Conservation (phyloP, 2,797 vertebrate species). For the Ataeniobius toweri region DNA sequence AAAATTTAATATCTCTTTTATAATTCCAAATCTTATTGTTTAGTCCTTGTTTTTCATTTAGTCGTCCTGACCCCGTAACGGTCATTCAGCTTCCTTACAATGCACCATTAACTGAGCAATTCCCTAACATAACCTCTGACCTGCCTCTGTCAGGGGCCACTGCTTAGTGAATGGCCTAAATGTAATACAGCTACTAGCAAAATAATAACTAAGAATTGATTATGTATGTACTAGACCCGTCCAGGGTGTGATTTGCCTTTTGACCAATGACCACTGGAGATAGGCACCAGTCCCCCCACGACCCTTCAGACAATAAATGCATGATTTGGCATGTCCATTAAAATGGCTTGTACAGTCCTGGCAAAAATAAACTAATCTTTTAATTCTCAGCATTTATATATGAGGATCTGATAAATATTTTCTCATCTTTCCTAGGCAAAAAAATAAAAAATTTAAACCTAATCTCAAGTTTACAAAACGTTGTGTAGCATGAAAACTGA, state of each 20-base stretch:
- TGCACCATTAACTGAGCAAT: conserved; percentile 51
- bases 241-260: too few relatives aligned
- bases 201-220: conserved; percentile 34
- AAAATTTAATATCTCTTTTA: background rate
- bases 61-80: background rate
- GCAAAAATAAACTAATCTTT: background rate
- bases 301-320: background rate
- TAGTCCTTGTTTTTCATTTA: background rate
- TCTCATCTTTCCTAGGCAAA: background rate
- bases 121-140: conserved; percentile 58
- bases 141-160: conserved; percentile 44
- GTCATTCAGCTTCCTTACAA: conserved; percentile 42
- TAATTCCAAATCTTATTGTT: background rate
- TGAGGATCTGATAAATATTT: background rate
- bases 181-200: conserved; percentile 53
- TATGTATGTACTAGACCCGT: background rate
- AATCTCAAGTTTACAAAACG: background rate
- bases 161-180: conserved; percentile 54
- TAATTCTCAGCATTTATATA: background rate
- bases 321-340: conserved; percentile 50
- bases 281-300: background rate
- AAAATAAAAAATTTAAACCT: background rate
- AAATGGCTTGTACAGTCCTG: conserved; percentile 26
- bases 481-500: background rate
- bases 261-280: background rate